These are phyloP conservation scores for Chloroceryle inda DNA, from an alignment of 2,797 vertebrate genomes.

Conservation along the genomic window DNA sequence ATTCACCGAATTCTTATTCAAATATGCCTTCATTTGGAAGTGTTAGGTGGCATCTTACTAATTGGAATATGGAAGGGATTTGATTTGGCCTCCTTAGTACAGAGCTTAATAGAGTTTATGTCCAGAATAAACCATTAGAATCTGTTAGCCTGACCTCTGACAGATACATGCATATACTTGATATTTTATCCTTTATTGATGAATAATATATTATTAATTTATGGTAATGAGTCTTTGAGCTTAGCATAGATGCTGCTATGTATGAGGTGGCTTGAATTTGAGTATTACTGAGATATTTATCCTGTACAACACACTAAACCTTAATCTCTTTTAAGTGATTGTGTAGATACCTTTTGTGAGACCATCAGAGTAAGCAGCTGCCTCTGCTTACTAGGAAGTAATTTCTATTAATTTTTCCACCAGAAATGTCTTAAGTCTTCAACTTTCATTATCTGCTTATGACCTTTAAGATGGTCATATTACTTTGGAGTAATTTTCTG, in stretches of 20 bases:
- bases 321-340: neutral
- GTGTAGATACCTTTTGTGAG: neutral
- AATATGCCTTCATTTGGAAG: neutral
- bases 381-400: neutral
- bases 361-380: neutral
- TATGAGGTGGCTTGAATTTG: neutral
- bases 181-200: neutral
- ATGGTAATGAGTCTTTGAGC: neutral
- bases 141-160: neutral
- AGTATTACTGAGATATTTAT: neutral
- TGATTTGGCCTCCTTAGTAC: neutral
- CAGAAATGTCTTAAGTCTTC: neutral
- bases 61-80: neutral
- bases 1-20: too few relatives aligned
- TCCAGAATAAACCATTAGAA: neutral
- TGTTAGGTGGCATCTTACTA: neutral
- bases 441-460: accelerated
- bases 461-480: accelerated
- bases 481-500: neutral
- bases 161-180: neutral
- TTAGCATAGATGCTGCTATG: neutral
- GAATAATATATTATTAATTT: neutral
- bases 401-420: neutral
- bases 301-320: neutral
- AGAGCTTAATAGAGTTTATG: neutral